Evolutionary conservation across 2,797 vertebrate species (phyloP).

Genomic region (Spea hammondii): DNA sequence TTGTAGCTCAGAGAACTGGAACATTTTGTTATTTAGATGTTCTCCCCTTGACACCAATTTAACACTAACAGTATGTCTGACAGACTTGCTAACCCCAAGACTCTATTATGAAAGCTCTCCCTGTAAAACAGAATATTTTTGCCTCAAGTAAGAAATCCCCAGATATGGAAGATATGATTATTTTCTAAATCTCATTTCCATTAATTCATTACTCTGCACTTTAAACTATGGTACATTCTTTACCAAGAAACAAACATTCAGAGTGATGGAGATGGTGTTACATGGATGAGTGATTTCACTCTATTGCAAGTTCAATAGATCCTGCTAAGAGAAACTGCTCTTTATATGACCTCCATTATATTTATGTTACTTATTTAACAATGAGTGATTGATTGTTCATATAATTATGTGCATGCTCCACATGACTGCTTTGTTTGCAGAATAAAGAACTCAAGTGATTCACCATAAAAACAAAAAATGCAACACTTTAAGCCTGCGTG

Average conservation of each 20-base stretch:
- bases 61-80: background rate
- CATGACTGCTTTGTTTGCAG: conserved; percentile 46
- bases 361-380: conserved; percentile 51
- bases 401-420: conserved; percentile 49
- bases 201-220: conserved; percentile 12
- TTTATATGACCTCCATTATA: conserved; percentile 50
- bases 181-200: conserved; percentile 21
- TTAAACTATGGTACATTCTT: conserved; percentile 17
- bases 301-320: conserved; percentile 43
- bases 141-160: background rate
- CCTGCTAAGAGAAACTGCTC: conserved; percentile 39
- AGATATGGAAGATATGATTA: conserved; percentile 17
- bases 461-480: conserved; percentile 32
- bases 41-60: background rate
- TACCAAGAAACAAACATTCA: conserved; percentile 39
- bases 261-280: conserved; percentile 19
- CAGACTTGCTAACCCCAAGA: background rate
- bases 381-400: conserved; percentile 49
- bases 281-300: conserved; percentile 38
- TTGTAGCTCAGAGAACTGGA: background rate
- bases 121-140: conserved; percentile 7
- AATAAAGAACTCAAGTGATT: conserved; percentile 49
- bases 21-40: background rate
- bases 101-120: background rate
- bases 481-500: conserved; percentile 18